Evolutionary conservation across 2,888 invertebrate species (phyloP), one percentile per base, ranked within the genome.

Genomic region (Drosophila mimetica): DNA sequence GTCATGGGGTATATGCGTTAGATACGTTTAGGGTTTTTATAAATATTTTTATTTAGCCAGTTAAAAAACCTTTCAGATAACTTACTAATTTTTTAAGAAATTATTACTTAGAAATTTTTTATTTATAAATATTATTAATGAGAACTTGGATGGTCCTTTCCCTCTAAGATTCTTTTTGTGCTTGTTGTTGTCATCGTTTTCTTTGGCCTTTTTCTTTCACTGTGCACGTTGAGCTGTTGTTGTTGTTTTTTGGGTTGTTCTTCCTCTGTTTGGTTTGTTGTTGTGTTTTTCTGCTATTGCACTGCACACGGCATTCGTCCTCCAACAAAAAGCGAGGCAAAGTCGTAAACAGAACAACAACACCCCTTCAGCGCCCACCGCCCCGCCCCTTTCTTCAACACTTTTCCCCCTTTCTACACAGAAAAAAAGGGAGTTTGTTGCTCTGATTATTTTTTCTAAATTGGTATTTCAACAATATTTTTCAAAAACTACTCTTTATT

Each of bases 231-330:
- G 42, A 60, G 63, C 48, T 37, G 30, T 51, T 28, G 63, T 34
- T 63, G 32, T 22, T 22, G 22, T 25, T 25, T 30, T 25, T 44
- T 32, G 46, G 37, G 32, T 48, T 63, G 39, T 55, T 53, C 30
- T 46, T 61, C 48, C 28, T 37, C 52, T 28, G 16, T 50, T 41
- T n/a, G 36, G 44, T 48, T 46, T 42, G 39, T 69, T 64, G 63
- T 64, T 67, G 69, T 42, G 69, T 86, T 71, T 83, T 79, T 86
- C 75, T 86, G 72, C 75, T 75, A 71, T 82, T 82, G 67, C 71
- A 64, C 64, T 82, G 20, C 85, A 51, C 89, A 82, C 78, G 53
- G 42, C 75, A 88, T 88, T 82, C 82, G 82, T 82, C 82, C 82
- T 82, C 89, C 89, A 80, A 75, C 75, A 74, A 71, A 82, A 71